Evolutionary conservation across 2,888 invertebrate species (phyloP).

Genomic region (Polyommatus iphigenia): DNA sequence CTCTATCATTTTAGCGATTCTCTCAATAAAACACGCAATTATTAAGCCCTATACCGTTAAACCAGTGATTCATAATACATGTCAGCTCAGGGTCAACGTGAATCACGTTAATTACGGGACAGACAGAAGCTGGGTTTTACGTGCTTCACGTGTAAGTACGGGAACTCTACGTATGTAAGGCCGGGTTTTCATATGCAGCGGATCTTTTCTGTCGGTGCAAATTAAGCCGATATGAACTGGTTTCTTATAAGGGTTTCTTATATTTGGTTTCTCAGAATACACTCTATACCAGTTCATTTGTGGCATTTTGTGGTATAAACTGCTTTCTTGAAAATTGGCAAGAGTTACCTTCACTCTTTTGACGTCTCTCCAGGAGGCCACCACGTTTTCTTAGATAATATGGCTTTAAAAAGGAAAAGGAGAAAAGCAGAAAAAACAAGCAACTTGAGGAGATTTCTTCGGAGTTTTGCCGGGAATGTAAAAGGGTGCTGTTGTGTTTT

Average conservation of each 20-base stretch:
- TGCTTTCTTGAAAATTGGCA: too few relatives aligned
- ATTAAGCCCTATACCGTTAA: background rate
- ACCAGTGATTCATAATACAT: background rate
- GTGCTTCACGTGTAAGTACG: background rate
- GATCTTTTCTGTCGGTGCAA: too few relatives aligned
- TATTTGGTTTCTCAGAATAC: background rate
- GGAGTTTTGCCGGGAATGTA: too few relatives aligned
- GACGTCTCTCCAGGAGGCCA: too few relatives aligned
- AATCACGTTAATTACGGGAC: conserved; percentile 3
- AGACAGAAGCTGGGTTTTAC: background rate
- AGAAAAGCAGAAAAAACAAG: too few relatives aligned
- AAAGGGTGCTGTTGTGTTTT: too few relatives aligned
- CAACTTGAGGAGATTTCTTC: too few relatives aligned
- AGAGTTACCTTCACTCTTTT: too few relatives aligned
- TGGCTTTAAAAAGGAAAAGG: too few relatives aligned
- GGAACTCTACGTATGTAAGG: background rate
- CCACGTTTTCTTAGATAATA: too few relatives aligned
- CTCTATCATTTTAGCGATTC: background rate
- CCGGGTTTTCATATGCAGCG: accelerated
- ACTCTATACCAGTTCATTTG: too few relatives aligned
- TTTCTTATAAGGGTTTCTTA: background rate
- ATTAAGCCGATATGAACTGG: background rate
- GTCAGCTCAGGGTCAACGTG: background rate
- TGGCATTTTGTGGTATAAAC: too few relatives aligned
- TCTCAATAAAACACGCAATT: background rate